phyloP scores from a whole-genome alignment of 2,113 vertebrate species.

The Poeciliopsis retropinna region DNA sequence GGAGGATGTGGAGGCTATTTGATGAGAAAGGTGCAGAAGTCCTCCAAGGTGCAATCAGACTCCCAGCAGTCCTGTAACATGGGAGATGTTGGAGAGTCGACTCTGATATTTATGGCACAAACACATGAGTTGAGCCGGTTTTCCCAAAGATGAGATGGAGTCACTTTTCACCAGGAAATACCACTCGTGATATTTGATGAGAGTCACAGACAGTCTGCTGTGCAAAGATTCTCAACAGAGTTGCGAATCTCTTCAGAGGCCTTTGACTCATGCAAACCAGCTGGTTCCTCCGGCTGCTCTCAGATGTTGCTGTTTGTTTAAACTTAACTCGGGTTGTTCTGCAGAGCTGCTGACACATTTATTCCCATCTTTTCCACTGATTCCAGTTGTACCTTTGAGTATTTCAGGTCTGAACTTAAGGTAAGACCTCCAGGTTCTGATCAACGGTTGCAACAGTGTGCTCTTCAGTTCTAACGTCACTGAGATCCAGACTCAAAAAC shows the following conservation, averaged over 20 bases:
- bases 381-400: neutral
- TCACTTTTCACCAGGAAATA: conserved; percentile 35
- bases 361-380: neutral
- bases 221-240: conserved; percentile 20
- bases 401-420: neutral
- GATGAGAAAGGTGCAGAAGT: conserved; percentile 29
- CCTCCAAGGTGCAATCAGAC: neutral
- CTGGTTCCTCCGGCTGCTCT: neutral
- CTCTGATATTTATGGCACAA: conserved; percentile 36
- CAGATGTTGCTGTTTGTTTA: no score
- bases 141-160: conserved; percentile 32
- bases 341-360: neutral
- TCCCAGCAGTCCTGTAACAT: neutral
- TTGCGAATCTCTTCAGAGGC: conserved; percentile 1
- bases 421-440: neutral
- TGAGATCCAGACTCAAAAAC: conserved; percentile 31
- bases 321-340: neutral
- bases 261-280: neutral
- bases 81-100: neutral
- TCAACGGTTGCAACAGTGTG: neutral
- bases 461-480: neutral
- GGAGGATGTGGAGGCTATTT: conserved; percentile 8
- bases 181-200: conserved; percentile 22
- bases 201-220: conserved; percentile 28
- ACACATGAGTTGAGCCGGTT: conserved; percentile 31